Base-by-base conservation (phyloP, 53 echinoderm and acorn worm genomes). In the Holothuria leucospilota region DNA sequence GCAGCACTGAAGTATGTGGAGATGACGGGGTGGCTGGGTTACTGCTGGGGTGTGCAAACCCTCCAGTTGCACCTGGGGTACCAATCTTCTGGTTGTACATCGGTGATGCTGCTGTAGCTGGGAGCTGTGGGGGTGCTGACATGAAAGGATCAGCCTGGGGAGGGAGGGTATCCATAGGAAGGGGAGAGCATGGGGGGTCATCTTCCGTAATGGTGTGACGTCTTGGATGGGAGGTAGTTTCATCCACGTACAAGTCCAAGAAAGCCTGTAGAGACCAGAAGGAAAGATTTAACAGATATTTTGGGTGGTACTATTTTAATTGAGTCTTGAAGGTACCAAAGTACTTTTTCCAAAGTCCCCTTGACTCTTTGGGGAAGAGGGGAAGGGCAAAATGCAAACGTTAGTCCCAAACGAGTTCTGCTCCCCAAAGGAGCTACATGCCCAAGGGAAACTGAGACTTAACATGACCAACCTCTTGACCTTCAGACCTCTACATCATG, bases 1-100 rank as follows among this genome's bases (percentile, higher is more conserved):
- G 92, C 38, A 94, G 53, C 62, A 98, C 90, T 21, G 97, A 95
- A 2, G 94, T 92, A 68, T 98, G 98, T 18, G 98, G 98, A 5
- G 98, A 98, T 16, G 98, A 95, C 6, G 98, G 98, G 13, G 93
- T 95, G 41, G 98, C 98, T 28, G 98, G 98, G 66, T 93, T 98
- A 79, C 93, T 95, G 49, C 85, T 89, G 29, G 95, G 95, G 81
- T 98, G 93, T 39, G 90, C 92, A 68, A 95, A 95, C 10, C 93
- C 93, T 13, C 89, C 89, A 13, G 91, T 28, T 20, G 85, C 69
- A 8, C 92, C 75, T 58, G 85, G 87, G 40, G 87, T 77, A 52
- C 92, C 77, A 56, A 88, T 29, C 69, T 82, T 89, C 78, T 87
- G 82, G 59, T 92, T 82, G 28, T 92, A 89, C 94, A 94, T 90